Percentiles rank a stretch among this genome's conserved stretches.
These are phyloP conservation scores for Amniataba percoides DNA, from an alignment of 2,797 vertebrate genomes.

Conservation along the genomic window DNA sequence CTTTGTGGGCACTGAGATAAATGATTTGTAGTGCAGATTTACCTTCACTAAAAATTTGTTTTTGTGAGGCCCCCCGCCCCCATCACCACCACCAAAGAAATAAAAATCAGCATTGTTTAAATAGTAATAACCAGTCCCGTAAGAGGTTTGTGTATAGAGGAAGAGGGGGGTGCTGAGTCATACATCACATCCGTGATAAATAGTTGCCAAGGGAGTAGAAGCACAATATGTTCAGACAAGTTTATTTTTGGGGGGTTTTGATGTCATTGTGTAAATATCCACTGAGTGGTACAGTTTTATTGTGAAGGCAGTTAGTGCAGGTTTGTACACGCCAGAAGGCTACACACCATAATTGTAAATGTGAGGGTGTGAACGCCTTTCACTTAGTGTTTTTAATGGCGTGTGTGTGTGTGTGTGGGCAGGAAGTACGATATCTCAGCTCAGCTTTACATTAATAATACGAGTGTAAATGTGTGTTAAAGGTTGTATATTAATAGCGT, in stretches of 20 bases:
- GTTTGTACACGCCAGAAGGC: constrained; percentile 54
- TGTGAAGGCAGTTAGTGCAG: constrained; percentile 52
- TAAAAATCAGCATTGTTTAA: constrained; percentile 18
- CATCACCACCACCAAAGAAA: too few species aligned
- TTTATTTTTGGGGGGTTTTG: constrained; percentile 61
- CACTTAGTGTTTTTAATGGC: constrained; percentile 29
- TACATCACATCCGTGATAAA: constrained; percentile 53
- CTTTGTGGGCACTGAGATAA: constrained; percentile 50
- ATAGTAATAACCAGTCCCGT: constrained; percentile 14
- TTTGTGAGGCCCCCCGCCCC: constrained; percentile 10
- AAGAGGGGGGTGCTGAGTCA: constrained; percentile 59
- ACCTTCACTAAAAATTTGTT: constrained; percentile 21
- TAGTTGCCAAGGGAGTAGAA: constrained; percentile 51
- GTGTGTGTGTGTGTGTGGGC: constrained; percentile 43
- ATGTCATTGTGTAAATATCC: constrained; percentile 72
- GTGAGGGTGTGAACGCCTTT: constrained; percentile 67
- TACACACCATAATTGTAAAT: constrained; percentile 62
- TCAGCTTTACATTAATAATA: constrained; percentile 31
- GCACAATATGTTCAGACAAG: constrained; percentile 76
- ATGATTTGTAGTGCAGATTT: constrained; percentile 37
- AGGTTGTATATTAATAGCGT: background rate
- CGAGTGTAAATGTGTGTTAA: background rate
- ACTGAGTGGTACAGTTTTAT: constrained; percentile 42
- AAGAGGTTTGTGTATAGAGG: constrained; percentile 41
- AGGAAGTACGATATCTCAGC: constrained; percentile 20